A percentile compares a stretch with the other conserved stretches of the same genome.
Conservation (phyloP, 2,797 vertebrate genomes). For the Propithecus deckenii region DNA sequence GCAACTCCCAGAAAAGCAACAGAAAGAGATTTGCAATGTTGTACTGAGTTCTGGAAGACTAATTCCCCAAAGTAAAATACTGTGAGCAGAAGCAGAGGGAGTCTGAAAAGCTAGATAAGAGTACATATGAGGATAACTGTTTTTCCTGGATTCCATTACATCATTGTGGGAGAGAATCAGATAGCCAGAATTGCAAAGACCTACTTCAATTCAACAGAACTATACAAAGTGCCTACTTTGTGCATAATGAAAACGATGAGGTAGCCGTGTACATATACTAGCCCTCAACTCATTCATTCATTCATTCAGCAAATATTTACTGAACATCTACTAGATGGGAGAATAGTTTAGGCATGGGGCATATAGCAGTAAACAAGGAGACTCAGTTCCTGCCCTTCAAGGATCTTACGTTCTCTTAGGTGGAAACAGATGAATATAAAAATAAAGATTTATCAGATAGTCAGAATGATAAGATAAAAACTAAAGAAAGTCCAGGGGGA, state of each 20-base stretch:
- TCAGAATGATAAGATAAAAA: background rate
- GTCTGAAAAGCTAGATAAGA: background rate
- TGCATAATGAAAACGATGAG: rapidly evolving
- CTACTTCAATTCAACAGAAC: background rate
- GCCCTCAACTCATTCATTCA: background rate
- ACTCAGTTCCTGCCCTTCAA: background rate
- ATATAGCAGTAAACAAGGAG: background rate
- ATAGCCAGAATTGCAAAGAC: background rate
- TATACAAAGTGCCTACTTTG: rapidly evolving
- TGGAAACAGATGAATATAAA: background rate
- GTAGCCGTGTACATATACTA: no score
- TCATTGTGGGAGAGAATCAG: background rate
- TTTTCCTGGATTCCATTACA: background rate
- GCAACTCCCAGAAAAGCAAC: background rate
- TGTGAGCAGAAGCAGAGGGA: background rate
- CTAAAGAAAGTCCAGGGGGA: background rate
- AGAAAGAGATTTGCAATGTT: background rate
- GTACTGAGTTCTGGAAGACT: background rate
- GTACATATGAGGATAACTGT: background rate
- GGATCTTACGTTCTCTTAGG: background rate
- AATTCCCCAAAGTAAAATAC: background rate
- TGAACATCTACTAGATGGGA: background rate
- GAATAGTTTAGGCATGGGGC: background rate
- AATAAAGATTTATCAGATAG: background rate
- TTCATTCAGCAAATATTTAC: background rate